Percentiles rank a stretch among this genome's conserved stretches.
These are phyloP conservation scores for Phodopus roborovskii DNA, from an alignment of 2,113 vertebrate species.

Conservation along the genomic window DNA sequence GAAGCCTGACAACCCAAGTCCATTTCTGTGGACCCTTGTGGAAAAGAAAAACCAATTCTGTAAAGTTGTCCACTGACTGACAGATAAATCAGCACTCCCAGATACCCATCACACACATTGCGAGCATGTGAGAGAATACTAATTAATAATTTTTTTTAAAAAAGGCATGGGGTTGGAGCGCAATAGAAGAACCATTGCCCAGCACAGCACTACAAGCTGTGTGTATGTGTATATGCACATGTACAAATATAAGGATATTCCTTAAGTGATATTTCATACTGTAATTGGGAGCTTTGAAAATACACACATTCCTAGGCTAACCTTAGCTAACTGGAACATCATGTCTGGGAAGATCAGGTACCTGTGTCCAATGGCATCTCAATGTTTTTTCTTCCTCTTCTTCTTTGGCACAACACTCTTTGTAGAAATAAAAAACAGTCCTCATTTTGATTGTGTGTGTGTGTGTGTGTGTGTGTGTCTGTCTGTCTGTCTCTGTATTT, in stretches of 20 bases:
- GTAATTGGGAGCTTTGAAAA: not conserved
- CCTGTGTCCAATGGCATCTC: not conserved
- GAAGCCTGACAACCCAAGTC: not conserved
- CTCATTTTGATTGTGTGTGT: not conserved
- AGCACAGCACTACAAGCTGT: not conserved
- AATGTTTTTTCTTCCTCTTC: too few relatives aligned
- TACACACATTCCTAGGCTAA: not conserved
- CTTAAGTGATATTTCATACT: not conserved
- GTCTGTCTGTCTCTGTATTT: too few relatives aligned
- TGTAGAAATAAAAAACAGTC: not conserved
- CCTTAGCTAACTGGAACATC: not conserved
- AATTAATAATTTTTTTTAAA: not conserved
- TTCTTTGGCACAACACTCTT: not conserved
- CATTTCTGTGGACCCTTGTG: not conserved
- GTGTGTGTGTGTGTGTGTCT: too few relatives aligned
- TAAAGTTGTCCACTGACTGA: not conserved
- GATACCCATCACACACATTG: not conserved
- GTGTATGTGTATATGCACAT: not conserved
- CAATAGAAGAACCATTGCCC: not conserved
- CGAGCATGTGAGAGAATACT: not conserved
- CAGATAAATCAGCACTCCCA: not conserved
- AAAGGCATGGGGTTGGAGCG: not conserved
- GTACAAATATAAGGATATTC: not conserved
- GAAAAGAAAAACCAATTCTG: not conserved
- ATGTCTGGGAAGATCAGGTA: not conserved